These are phyloP conservation scores for Aurelia aurita complex sp. Pacific DNA, from an alignment of 30 jellyfish, hydroid and myxozoan genomes.

Conservation along the genomic window DNA sequence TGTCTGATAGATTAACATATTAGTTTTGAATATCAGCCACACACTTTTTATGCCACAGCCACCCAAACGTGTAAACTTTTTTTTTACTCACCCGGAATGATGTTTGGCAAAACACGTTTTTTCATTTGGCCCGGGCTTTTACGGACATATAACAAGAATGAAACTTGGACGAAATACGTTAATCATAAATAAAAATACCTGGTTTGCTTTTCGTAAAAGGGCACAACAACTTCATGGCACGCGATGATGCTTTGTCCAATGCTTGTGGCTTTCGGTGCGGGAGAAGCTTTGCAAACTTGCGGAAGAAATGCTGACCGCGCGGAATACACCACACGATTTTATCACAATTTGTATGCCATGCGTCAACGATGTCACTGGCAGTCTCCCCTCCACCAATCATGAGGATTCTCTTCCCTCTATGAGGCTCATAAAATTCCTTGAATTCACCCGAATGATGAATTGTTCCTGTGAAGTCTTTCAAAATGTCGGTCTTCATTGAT, in stretches of 20 bases:
- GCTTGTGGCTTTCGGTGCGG: constrained; percentile 95
- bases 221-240: constrained; percentile 75
- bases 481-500: constrained; percentile 14
- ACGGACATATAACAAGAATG: too few species aligned
- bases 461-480: constrained; percentile 70
- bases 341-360: constrained; percentile 69
- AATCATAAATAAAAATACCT: constrained; percentile 43
- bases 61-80: too few species aligned
- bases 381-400: constrained; percentile 95
- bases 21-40: too few species aligned
- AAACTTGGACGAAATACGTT: not conserved
- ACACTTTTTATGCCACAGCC: too few species aligned
- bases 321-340: constrained; percentile 89
- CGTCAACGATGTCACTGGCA: constrained; percentile 85
- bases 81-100: too few species aligned
- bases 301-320: constrained; percentile 91
- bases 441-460: constrained; percentile 81
- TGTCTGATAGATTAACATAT: too few species aligned
- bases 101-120: too few species aligned
- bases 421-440: constrained; percentile 61
- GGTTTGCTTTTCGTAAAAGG: constrained; percentile 83
- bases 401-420: constrained; percentile 60
- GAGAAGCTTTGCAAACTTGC: constrained; percentile 76
- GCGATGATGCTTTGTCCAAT: constrained; percentile 85
- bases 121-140: too few species aligned